phyloP scores from a whole-genome alignment of 2,888 invertebrate species.

The Willowsia nigromaculata region DNA sequence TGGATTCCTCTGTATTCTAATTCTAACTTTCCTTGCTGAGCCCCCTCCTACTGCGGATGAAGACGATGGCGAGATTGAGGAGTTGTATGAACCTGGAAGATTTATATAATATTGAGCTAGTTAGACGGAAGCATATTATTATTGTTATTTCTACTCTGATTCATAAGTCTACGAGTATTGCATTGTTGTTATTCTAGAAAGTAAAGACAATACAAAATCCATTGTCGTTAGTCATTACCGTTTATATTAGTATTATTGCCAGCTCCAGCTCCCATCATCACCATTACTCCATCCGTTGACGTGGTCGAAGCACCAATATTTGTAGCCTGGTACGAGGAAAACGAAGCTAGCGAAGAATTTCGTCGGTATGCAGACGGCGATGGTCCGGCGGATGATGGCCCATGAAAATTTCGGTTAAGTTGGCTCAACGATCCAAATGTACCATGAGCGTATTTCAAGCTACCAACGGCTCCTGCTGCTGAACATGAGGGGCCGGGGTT shows the following conservation, averaged over 20 bases:
- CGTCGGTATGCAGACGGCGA: constrained; percentile 65
- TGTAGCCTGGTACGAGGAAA: constrained; percentile 63
- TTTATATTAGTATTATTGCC: constrained; percentile 64
- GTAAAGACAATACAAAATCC: not conserved
- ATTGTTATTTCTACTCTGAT: not conserved
- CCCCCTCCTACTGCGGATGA: constrained; percentile 62
- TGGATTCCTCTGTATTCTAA: constrained; percentile 76
- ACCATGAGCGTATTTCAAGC: constrained; percentile 63
- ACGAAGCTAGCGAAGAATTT: constrained; percentile 65
- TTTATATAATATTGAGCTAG: constrained; percentile 16
- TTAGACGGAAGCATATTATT: constrained; percentile 18
- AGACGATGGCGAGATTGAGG: constrained; percentile 50
- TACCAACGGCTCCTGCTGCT: constrained; percentile 9
- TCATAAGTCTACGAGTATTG: not conserved
- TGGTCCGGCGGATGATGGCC: constrained; percentile 65
- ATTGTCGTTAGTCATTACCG: constrained; percentile 39
- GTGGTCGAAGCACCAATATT: constrained; percentile 23
- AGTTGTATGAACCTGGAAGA: constrained; percentile 59
- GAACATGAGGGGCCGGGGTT: constrained; percentile 56
- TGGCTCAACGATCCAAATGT: constrained; percentile 70
- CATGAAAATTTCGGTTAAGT: constrained; percentile 68
- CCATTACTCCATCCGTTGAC: constrained; percentile 19
- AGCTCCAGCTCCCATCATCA: constrained; percentile 13
- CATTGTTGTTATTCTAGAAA: not conserved
- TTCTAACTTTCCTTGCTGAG: constrained; percentile 74